Percentiles rank a stretch among this genome's conserved stretches.
These are phyloP conservation scores for Chrysomallon squamiferum DNA, from an alignment of 1,140 invertebrate genomes.

Conservation along the genomic window DNA sequence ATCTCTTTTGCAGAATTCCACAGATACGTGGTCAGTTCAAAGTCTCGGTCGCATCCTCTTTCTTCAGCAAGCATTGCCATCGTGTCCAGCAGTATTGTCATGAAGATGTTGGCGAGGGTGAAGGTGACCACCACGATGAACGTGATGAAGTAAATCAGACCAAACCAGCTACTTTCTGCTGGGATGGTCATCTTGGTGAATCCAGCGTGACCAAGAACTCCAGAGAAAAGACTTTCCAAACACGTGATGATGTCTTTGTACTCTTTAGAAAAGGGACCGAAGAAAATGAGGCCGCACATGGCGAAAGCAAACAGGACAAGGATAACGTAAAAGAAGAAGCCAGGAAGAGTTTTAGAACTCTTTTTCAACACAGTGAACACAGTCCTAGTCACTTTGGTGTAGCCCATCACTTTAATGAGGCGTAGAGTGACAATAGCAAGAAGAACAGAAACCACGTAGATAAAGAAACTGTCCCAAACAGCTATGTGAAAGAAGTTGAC, in stretches of 20 bases:
- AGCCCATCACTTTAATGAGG: constrained; percentile 27
- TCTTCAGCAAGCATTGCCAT: constrained; percentile 27
- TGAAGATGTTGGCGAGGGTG: constrained; percentile 79
- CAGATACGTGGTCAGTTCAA: neutral
- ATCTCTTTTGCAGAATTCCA: neutral
- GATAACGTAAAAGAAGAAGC: constrained; percentile 17
- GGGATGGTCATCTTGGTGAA: constrained; percentile 73
- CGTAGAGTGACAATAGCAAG: constrained; percentile 26
- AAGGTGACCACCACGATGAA: constrained; percentile 82
- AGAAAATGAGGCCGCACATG: constrained; percentile 17
- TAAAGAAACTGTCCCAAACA: constrained; percentile 27
- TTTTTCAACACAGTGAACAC: constrained; percentile 14
- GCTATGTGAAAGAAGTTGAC: constrained; percentile 33
- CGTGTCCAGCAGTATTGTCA: constrained; percentile 80
- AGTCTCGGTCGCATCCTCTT: neutral
- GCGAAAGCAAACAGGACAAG: constrained; percentile 19
- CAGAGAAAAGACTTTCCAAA: constrained; percentile 70
- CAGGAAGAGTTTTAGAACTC: constrained; percentile 12
- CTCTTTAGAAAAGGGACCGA: constrained; percentile 11
- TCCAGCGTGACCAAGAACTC: constrained; percentile 79
- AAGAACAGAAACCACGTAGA: constrained; percentile 11
- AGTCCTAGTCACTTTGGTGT: constrained; percentile 15
- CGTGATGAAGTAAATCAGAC: constrained; percentile 76
- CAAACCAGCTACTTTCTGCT: constrained; percentile 74
- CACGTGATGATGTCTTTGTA: constrained; percentile 23